Evolutionary conservation across 2,797 vertebrate species (phyloP).

Genomic region (Cyclopterus lumpus): DNA sequence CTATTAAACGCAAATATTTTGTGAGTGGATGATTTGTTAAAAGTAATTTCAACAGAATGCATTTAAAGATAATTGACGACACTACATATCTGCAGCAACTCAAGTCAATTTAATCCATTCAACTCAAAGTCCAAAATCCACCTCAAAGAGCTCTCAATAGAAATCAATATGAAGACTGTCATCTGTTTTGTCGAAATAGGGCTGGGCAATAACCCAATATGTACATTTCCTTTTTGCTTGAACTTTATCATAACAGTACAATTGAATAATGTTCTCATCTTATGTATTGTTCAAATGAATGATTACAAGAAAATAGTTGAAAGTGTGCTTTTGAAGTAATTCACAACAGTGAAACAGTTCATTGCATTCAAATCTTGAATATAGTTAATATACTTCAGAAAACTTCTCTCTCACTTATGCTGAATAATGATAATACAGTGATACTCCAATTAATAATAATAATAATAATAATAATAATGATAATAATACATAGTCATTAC

Average conservation of each 20-base stretch:
- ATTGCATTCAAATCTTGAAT: not conserved
- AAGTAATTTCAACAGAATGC: not conserved
- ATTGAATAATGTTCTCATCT: not conserved
- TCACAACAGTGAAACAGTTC: not conserved
- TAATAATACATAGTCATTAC: not conserved
- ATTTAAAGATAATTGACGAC: not conserved
- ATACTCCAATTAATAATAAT: not conserved
- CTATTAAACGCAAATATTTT: constrained; percentile 10
- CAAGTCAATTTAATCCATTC: not conserved
- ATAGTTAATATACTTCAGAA: not conserved
- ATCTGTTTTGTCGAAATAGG: not conserved
- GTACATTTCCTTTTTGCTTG: not conserved
- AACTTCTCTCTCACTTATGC: not conserved
- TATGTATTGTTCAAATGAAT: not conserved
- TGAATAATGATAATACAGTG: not conserved
- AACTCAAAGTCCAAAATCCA: not conserved
- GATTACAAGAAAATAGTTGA: not conserved
- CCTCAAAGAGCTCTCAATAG: not conserved
- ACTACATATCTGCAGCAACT: not conserved
- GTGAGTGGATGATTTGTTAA: not conserved
- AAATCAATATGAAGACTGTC: not conserved
- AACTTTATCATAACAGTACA: not conserved
- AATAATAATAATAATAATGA: not conserved
- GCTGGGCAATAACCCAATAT: not conserved
- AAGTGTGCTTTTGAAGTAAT: not conserved